Conservation (phyloP, 2,797 vertebrate species). For the Atherinosoma microstoma region DNA sequence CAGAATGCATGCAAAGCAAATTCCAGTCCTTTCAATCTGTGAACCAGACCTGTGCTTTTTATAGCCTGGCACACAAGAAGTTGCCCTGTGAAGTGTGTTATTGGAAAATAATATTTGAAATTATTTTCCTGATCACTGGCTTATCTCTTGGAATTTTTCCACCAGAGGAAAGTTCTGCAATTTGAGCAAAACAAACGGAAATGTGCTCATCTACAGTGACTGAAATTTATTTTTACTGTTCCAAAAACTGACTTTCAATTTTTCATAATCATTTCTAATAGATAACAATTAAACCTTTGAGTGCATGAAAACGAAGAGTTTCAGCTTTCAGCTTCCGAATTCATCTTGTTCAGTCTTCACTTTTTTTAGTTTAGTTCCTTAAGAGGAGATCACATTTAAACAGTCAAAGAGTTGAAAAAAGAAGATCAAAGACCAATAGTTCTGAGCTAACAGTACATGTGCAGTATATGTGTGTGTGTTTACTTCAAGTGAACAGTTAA, state of each 20-base stretch:
- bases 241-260: conserved; percentile 84
- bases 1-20: conserved; percentile 43
- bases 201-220: conserved; percentile 77
- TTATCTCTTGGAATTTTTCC: conserved; percentile 87
- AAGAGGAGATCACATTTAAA: conserved; percentile 9
- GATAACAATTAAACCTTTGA: conserved; percentile 83
- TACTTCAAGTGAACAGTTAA: conserved; percentile 80
- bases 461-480: conserved; percentile 42
- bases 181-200: conserved; percentile 84
- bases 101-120: conserved; percentile 86
- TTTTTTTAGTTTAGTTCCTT: conserved; percentile 19
- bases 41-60: conserved; percentile 68
- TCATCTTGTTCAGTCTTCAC: conserved; percentile 40
- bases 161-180: conserved; percentile 80
- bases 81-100: conserved; percentile 80
- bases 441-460: conserved; percentile 19
- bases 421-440: conserved; percentile 9
- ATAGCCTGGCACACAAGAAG: conserved; percentile 70
- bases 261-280: conserved; percentile 80
- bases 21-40: conserved; percentile 46
- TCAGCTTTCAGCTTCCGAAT: conserved; percentile 55
- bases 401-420: conserved; percentile 6
- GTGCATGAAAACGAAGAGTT: conserved; percentile 72
- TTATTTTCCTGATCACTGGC: conserved; percentile 88
- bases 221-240: conserved; percentile 83